Conservation (phyloP, 2,113 vertebrate species). For the Mormyrus iriodes region DNA sequence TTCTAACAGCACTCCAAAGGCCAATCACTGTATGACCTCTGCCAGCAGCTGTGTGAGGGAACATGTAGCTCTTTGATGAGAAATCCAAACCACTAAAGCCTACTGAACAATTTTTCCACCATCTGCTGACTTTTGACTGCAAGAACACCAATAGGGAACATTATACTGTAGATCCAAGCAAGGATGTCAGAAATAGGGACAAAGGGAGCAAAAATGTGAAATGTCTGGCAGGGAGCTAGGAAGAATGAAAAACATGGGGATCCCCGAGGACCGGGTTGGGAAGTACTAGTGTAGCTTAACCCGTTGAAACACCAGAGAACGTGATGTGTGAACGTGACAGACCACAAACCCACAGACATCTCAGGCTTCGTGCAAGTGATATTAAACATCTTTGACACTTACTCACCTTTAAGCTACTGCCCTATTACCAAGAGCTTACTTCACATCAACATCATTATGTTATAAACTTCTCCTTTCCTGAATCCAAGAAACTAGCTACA, state of each 20-base stretch:
- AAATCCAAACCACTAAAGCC: neutral
- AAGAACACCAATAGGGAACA: neutral
- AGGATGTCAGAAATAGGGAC: neutral
- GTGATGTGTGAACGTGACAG: neutral
- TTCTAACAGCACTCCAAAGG: neutral
- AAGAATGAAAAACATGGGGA: neutral
- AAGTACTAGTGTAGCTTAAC: neutral
- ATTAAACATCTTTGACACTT: neutral
- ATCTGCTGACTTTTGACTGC: neutral
- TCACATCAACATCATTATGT: neutral
- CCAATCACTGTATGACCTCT: neutral
- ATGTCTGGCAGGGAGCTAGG: neutral
- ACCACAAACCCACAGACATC: neutral
- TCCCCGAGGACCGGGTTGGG: neutral
- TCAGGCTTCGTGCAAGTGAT: neutral
- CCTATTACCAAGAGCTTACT: neutral
- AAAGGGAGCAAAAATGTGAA: neutral
- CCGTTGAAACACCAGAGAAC: neutral
- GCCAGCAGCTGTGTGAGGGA: neutral
- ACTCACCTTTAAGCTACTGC: neutral
- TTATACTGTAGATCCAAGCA: neutral
- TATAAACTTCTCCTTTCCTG: neutral
- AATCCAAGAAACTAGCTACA: neutral
- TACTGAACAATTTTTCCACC: neutral
- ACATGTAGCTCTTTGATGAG: neutral